phyloP scores from a whole-genome alignment of 2,113 vertebrate genomes.

The Embiotoca jacksoni region DNA sequence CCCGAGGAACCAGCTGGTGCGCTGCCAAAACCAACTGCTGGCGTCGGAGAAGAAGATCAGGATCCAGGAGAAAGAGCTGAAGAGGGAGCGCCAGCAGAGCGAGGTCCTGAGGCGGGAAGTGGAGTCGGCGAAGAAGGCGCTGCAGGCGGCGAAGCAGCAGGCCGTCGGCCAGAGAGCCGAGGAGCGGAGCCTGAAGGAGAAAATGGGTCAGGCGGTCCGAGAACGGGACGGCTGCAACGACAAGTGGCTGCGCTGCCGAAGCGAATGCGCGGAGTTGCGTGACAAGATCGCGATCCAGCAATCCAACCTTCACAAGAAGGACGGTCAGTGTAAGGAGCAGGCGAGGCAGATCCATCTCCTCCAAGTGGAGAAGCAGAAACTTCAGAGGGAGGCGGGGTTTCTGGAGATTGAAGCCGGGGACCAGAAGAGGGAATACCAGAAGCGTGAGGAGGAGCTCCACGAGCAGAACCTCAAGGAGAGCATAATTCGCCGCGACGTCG shows the following conservation, averaged over 20 bases:
- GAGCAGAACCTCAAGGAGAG: neutral
- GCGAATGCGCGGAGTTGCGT: neutral
- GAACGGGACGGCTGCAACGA: constrained; percentile 3
- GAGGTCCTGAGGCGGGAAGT: neutral
- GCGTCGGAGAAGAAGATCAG: neutral
- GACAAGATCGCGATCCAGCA: neutral
- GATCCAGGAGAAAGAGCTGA: neutral
- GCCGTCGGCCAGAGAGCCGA: neutral
- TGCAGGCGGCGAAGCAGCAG: neutral
- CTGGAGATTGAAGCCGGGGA: neutral
- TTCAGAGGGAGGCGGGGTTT: neutral
- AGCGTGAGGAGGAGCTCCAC: neutral
- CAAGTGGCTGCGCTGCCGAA: neutral
- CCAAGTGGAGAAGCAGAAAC: neutral
- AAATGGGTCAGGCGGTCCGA: neutral
- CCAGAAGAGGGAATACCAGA: neutral
- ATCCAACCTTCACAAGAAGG: neutral
- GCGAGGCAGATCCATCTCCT: constrained; percentile 13
- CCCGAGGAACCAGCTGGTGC: neutral
- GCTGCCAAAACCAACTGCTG: neutral
- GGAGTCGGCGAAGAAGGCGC: neutral
- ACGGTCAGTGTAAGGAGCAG: neutral
- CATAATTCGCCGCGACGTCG: accelerated
- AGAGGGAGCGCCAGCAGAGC: neutral
- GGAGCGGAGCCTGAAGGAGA: constrained; percentile 13